A percentile compares a stretch with the other conserved stretches of the same genome.
These are phyloP conservation scores for Norana najaformis DNA, from an alignment of 2,888 invertebrate genomes.

Conservation along the genomic window DNA sequence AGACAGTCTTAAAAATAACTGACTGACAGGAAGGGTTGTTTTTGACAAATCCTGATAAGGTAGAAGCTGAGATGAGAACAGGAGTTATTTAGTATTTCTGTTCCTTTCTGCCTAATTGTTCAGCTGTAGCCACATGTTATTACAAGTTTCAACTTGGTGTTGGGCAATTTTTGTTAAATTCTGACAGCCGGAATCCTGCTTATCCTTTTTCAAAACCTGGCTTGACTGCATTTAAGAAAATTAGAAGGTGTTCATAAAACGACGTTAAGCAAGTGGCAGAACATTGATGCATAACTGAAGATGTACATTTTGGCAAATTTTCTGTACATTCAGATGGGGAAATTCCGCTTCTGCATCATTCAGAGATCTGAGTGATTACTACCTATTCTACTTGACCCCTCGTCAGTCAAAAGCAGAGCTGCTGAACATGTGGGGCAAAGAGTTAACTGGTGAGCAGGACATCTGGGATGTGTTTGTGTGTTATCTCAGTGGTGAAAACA, in stretches of 20 bases:
- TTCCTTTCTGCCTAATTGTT: no score
- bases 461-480: slow-evolving; percentile 67
- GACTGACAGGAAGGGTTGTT: no score
- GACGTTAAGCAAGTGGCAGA: neutral
- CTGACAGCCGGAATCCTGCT: no score
- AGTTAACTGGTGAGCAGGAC: slow-evolving; percentile 64
- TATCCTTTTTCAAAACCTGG: no score
- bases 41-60: no score
- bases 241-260: neutral
- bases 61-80: no score
- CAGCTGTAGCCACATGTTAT: no score
- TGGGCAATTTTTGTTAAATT: no score
- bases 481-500: slow-evolving; percentile 63
- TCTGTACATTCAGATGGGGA: slow-evolving; percentile 63
- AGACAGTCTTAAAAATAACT: no score
- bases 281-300: neutral
- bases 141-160: no score
- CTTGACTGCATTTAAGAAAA: neutral
- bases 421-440: slow-evolving; percentile 66
- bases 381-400: slow-evolving; percentile 67
- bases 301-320: neutral
- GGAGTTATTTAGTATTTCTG: no score
- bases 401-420: slow-evolving; percentile 59
- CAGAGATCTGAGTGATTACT: slow-evolving; percentile 67
- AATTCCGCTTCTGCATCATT: slow-evolving; percentile 68